A percentile compares a stretch with the other conserved stretches of the same genome.
Evolutionary conservation across 2,888 invertebrate species (phyloP).

Genomic region (Hermaeophaga mercurialis): DNA sequence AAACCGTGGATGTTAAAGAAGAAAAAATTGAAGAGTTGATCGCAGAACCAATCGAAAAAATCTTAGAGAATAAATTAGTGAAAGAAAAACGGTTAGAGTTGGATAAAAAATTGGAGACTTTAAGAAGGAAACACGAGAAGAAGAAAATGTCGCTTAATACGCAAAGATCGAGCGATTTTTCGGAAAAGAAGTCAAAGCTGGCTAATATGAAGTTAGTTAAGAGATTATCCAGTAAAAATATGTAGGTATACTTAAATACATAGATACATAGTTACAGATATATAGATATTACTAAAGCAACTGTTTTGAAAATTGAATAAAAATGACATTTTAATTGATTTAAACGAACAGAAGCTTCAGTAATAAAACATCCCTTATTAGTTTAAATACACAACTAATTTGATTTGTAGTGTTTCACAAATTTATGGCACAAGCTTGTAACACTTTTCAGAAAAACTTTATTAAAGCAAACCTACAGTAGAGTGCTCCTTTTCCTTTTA

Average conservation of each 20-base stretch:
- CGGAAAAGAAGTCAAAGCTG: slow-evolving; percentile 72
- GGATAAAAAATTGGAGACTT: slow-evolving; percentile 83
- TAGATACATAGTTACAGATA: too few relatives aligned
- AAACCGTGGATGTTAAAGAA: slow-evolving; percentile 47
- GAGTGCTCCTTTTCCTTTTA: too few relatives aligned
- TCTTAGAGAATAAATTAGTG: slow-evolving; percentile 81
- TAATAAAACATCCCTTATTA: too few relatives aligned
- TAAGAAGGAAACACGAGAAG: slow-evolving; percentile 83
- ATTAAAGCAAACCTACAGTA: too few relatives aligned
- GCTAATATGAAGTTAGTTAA: slow-evolving; percentile 77
- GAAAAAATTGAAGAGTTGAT: slow-evolving; percentile 66
- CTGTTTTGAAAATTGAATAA: too few relatives aligned
- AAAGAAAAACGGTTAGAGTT: slow-evolving; percentile 82
- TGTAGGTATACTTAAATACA: too few relatives aligned
- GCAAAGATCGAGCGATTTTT: slow-evolving; percentile 65
- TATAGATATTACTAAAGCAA: slow-evolving; percentile 63
- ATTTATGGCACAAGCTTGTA: too few relatives aligned
- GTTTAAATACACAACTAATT: too few relatives aligned
- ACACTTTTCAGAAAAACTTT: too few relatives aligned
- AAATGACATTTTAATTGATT: too few relatives aligned
- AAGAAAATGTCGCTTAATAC: slow-evolving; percentile 66
- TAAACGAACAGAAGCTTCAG: too few relatives aligned
- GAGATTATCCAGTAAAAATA: slow-evolving; percentile 76
- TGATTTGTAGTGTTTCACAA: too few relatives aligned
- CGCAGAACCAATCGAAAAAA: slow-evolving; percentile 78